Conservation (phyloP, 1,140 invertebrate genomes). For the Heliconius congener region DNA sequence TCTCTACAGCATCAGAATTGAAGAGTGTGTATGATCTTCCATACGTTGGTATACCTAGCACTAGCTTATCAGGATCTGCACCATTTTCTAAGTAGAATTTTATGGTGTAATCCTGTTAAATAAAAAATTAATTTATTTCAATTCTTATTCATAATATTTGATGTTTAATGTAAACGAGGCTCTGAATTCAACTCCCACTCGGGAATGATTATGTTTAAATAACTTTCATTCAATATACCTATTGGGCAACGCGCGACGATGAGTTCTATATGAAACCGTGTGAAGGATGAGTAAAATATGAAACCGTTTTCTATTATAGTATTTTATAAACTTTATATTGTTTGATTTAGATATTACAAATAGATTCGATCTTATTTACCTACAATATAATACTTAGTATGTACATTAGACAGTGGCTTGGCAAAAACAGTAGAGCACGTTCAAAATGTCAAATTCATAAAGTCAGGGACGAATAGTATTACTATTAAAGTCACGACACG, state of each 20-base stretch:
- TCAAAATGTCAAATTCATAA: conserved; percentile 12
- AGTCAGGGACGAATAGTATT: conserved; percentile 1
- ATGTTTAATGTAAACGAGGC: too few relatives aligned
- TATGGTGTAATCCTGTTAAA: conserved; percentile 92
- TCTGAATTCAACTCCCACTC: too few relatives aligned
- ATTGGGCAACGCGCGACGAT: too few relatives aligned
- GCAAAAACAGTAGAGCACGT: not conserved
- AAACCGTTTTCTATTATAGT: too few relatives aligned
- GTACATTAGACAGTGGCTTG: not conserved
- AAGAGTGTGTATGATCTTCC: conserved; percentile 94
- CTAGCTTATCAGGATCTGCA: conserved; percentile 91
- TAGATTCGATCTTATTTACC: not conserved
- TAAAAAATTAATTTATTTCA: not conserved
- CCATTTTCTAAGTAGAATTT: conserved; percentile 93
- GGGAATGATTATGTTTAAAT: too few relatives aligned
- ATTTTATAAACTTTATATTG: too few relatives aligned
- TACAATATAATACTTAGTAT: not conserved
- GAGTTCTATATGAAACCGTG: too few relatives aligned
- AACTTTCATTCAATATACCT: too few relatives aligned
- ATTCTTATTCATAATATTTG: too few relatives aligned
- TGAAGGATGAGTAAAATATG: too few relatives aligned
- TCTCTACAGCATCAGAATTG: conserved; percentile 84
- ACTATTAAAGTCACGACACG: not conserved
- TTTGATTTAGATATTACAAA: too few relatives aligned
- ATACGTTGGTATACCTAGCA: conserved; percentile 97